These are phyloP conservation scores for Antigone vipio DNA, from an alignment of 2,113 vertebrate species.

Conservation along the genomic window DNA sequence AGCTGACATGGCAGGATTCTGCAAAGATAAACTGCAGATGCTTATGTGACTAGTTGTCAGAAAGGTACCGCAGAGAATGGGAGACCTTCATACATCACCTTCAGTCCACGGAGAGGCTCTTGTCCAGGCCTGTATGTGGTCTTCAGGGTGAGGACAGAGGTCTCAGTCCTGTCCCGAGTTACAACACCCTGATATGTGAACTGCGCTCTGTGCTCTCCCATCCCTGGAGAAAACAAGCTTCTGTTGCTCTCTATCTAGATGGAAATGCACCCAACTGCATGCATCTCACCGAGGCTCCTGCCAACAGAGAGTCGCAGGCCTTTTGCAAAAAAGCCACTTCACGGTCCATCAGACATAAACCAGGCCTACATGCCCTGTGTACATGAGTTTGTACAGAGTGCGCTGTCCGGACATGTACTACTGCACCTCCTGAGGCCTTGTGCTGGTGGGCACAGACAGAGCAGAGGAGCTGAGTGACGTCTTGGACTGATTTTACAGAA, in stretches of 20 bases:
- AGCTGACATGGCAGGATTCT: not conserved
- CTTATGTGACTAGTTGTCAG: not conserved
- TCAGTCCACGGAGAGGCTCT: not conserved
- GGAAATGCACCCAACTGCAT: not conserved
- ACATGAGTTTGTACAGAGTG: no score
- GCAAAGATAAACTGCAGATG: not conserved
- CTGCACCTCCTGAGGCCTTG: not conserved
- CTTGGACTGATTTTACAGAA: not conserved
- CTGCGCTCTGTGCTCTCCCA: not conserved
- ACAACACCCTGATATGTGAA: not conserved
- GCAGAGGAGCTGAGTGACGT: not conserved
- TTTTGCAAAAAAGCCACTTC: not conserved
- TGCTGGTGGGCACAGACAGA: not conserved
- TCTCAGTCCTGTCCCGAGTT: not conserved
- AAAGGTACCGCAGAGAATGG: not conserved
- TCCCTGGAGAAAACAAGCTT: not conserved
- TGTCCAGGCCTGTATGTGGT: not conserved
- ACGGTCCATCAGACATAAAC: not conserved
- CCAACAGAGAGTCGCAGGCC: not conserved
- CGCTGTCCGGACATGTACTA: not conserved
- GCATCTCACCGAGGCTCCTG: not conserved
- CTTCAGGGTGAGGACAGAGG: not conserved
- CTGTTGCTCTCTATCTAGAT: not conserved
- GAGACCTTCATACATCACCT: not conserved
- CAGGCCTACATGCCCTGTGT: no score